Evolutionary conservation across 2,113 vertebrate genomes (phyloP), one percentile per base, ranked within the genome.

Genomic region (Silurus glanis): DNA sequence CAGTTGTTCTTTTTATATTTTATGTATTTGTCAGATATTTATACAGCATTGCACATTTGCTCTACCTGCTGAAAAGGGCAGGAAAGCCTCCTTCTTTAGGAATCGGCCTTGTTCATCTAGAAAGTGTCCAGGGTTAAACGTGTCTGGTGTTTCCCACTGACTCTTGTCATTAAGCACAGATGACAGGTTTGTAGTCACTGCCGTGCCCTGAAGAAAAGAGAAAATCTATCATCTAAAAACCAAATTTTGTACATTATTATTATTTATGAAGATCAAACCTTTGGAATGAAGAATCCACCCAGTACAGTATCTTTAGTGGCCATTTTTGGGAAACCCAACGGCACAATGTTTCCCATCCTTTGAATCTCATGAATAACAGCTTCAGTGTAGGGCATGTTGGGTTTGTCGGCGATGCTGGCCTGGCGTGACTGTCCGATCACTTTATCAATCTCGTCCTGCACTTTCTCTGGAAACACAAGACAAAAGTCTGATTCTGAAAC

Each of bases 81-180:
- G 72, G 82, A 96, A 96, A 82, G 93, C 87, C 28, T 95, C 95
- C 25, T 80, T 92, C 82, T 93, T 95, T 89, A 92, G 90, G 89
- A 96, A 95, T 83, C 93, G 91, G 82, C 95, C 93, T 2, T 95
- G 94, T 81, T 83, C 62, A 84, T 95, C 94, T 91, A 96, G 90
- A 85, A 96, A 96, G 83, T 96, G 96, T 75, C 93, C 92, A 0
- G 96, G 96, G 87, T 96, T 96, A 90, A 96, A 96, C 0, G 74
- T 91, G 72, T 95, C 91, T 0, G 95, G 92, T 19, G 93, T 96
- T 74, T 94, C 91, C 94, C 95, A 96, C 85, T 94, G 91, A 0
- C 83, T 59, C 4, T 92, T 93, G 90, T 96, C 95, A 0, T 89
- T 92, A 89, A 95, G 94, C 67, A 96, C 91, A 0, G 94, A 95